These are phyloP conservation scores for Drosophila austrosaltans DNA, from an alignment of 2,888 invertebrate species.

Conservation along the genomic window DNA sequence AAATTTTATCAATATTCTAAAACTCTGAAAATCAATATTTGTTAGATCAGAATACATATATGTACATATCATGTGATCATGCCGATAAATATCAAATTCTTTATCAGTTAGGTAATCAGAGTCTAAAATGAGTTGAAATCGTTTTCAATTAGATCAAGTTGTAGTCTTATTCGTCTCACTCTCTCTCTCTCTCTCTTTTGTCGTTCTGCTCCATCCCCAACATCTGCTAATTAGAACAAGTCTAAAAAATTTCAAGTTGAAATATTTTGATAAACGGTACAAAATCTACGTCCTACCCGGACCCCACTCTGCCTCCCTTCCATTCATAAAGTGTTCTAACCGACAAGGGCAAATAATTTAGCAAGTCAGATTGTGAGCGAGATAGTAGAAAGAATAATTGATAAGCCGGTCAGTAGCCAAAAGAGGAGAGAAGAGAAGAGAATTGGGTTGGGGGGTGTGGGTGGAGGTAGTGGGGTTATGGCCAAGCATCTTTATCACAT, in stretches of 20 bases:
- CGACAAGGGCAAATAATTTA: constrained; percentile 44
- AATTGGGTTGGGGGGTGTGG: background rate
- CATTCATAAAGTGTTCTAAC: background rate
- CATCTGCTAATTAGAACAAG: constrained; percentile 61
- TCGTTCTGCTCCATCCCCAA: background rate
- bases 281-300: background rate
- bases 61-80: background rate
- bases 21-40: background rate
- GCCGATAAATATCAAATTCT: no score
- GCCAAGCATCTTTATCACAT: constrained; percentile 10
- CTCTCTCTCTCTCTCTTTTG: background rate
- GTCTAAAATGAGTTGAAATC: background rate
- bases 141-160: background rate
- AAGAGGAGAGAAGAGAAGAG: background rate
- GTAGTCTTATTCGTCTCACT: no score
- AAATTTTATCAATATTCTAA: background rate
- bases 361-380: constrained; percentile 24
- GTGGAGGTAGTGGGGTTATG: background rate
- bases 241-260: constrained; percentile 37
- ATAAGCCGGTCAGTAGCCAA: constrained; percentile 48
- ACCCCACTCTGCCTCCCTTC: background rate
- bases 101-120: background rate
- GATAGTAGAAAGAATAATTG: constrained; percentile 29
- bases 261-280: constrained; percentile 17
- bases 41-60: background rate